These are phyloP conservation scores for Scomber scombrus DNA, from an alignment of 2,113 vertebrate species.

Conservation along the genomic window DNA sequence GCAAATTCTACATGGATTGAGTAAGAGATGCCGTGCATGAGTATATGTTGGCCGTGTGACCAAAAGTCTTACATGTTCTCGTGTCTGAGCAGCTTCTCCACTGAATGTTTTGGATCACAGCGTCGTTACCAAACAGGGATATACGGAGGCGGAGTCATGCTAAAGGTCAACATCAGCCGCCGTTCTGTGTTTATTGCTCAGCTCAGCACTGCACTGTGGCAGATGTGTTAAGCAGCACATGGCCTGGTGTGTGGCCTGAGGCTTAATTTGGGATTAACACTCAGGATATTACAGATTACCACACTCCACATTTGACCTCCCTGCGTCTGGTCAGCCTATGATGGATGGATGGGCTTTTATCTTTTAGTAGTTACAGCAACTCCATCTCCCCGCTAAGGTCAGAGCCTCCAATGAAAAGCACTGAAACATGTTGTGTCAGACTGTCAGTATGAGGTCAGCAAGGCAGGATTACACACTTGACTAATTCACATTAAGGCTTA, in stretches of 20 bases:
- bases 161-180: constrained; percentile 47
- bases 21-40: not conserved
- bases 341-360: constrained; percentile 68
- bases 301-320: constrained; percentile 69
- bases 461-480: constrained; percentile 49
- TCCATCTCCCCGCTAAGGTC: constrained; percentile 30
- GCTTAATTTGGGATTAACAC: constrained; percentile 78
- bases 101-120: constrained; percentile 8
- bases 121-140: constrained; percentile 17
- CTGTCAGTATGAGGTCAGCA: constrained; percentile 20
- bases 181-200: not conserved
- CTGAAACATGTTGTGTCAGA: constrained; percentile 44
- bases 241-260: constrained; percentile 56
- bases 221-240: constrained; percentile 61
- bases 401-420: constrained; percentile 25
- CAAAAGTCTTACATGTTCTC: not conserved
- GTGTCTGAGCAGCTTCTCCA: not conserved
- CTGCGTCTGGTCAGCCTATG: constrained; percentile 42
- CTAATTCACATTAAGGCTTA: constrained; percentile 38
- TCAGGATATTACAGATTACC: constrained; percentile 74
- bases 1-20: not conserved
- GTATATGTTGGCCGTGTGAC: not conserved
- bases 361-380: constrained; percentile 51
- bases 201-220: not conserved
- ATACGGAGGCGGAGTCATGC: constrained; percentile 4